Evolutionary conservation across 37 sponge, comb jelly and placozoan genomes (phyloP).

Genomic region (Bolinopsis microptera): DNA sequence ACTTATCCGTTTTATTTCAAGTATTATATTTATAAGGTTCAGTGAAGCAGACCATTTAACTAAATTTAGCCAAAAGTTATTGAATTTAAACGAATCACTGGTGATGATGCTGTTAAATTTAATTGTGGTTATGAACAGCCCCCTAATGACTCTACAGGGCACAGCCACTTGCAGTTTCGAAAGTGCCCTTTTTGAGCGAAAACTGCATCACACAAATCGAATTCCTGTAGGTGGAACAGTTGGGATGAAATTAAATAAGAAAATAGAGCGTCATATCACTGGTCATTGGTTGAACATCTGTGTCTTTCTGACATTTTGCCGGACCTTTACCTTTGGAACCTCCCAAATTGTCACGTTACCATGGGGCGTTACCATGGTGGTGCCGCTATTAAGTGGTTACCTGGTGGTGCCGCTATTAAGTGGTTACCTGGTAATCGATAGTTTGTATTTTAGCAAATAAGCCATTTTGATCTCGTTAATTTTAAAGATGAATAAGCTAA

Average conservation of each 20-base stretch:
- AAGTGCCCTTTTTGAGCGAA: neutral
- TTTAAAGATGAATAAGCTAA: no score
- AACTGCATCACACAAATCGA: neutral
- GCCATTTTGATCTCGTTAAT: no score
- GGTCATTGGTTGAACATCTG: neutral
- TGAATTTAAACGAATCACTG: neutral
- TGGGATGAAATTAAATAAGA: neutral
- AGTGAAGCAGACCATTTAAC: neutral
- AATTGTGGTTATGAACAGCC: neutral
- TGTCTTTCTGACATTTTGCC: no score
- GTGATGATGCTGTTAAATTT: neutral
- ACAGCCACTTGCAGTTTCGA: neutral
- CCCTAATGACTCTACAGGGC: neutral
- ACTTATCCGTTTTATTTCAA: no score
- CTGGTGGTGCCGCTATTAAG: no score
- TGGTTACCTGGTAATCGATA: no score
- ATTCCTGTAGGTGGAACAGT: neutral
- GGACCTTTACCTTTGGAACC: no score
- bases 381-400: no score
- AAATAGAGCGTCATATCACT: neutral
- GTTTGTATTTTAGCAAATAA: no score
- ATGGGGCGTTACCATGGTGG: no score
- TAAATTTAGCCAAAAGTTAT: neutral
- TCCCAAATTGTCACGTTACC: no score
- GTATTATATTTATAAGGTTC: no score